Evolutionary conservation across 2,888 invertebrate species (phyloP).

Genomic region (Tetheella fluctuosa): DNA sequence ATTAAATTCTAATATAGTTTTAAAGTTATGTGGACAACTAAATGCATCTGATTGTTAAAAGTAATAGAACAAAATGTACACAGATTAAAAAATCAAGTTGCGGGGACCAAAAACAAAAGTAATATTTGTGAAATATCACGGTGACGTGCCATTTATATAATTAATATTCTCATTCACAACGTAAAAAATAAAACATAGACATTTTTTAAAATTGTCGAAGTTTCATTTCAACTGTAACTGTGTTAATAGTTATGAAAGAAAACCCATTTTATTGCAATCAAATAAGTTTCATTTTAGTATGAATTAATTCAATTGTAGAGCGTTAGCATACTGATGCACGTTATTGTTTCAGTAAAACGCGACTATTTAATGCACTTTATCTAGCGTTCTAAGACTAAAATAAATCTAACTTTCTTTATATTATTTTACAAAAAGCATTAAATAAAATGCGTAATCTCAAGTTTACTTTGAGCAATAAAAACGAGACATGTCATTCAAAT

Average conservation of each 20-base stretch:
- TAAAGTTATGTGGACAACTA: neutral
- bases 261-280: neutral
- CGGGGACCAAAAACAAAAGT: slow-evolving; percentile 63
- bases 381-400: neutral
- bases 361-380: neutral
- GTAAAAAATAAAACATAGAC: neutral
- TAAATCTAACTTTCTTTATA: neutral
- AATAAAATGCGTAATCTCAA: neutral
- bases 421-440: neutral
- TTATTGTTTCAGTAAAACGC: neutral
- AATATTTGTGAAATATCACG: slow-evolving; percentile 40
- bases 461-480: neutral
- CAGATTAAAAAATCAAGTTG: slow-evolving; percentile 45
- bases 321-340: slow-evolving; percentile 1
- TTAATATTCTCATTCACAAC: slow-evolving; percentile 36
- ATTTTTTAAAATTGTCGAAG: neutral
- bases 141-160: slow-evolving; percentile 68
- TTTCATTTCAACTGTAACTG: neutral
- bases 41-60: neutral
- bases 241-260: neutral
- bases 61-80: neutral
- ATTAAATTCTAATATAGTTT: slow-evolving; percentile 1
- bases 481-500: neutral
- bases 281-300: slow-evolving; percentile 8
- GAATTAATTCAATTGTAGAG: neutral